Evolutionary conservation across 2,888 invertebrate species (phyloP).

Genomic region (Nomada flava): DNA sequence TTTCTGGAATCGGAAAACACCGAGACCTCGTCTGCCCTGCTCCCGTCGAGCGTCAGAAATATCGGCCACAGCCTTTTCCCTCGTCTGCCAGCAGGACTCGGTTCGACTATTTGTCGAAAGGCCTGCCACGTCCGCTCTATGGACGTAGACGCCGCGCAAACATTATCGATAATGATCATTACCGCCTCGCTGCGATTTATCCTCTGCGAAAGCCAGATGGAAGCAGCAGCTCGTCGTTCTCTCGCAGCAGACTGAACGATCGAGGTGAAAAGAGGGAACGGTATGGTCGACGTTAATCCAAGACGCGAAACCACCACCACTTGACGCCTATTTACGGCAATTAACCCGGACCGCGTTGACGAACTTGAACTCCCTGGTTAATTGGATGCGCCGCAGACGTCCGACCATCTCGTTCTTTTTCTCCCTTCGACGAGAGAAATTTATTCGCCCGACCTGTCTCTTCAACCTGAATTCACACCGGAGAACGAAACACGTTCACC

Average conservation of each 20-base stretch:
- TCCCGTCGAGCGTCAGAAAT: constrained; percentile 55
- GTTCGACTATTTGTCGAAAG: constrained; percentile 15
- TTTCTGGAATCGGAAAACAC: constrained; percentile 65
- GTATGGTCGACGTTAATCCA: constrained; percentile 41
- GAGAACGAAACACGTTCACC: background rate
- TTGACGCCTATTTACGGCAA: constrained; percentile 76
- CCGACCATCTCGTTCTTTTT: background rate
- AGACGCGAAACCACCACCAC: constrained; percentile 71
- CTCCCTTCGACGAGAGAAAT: constrained; percentile 2
- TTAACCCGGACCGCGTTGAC: constrained; percentile 74
- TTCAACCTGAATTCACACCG: constrained; percentile 6
- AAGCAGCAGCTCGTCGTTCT: background rate
- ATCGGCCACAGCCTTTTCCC: constrained; percentile 25
- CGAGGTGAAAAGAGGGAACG: constrained; percentile 20
- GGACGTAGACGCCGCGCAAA: background rate
- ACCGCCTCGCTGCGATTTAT: background rate
- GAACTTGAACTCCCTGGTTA: constrained; percentile 76
- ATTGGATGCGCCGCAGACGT: constrained; percentile 59
- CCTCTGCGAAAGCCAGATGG: background rate
- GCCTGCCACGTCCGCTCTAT: background rate
- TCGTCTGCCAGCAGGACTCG: background rate
- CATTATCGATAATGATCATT: constrained; percentile 47
- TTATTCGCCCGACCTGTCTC: constrained; percentile 29
- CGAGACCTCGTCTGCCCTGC: constrained; percentile 7
- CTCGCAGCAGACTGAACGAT: background rate